Conservation (phyloP, 2,888 invertebrate genomes). For the Drosophila atripex region DNA sequence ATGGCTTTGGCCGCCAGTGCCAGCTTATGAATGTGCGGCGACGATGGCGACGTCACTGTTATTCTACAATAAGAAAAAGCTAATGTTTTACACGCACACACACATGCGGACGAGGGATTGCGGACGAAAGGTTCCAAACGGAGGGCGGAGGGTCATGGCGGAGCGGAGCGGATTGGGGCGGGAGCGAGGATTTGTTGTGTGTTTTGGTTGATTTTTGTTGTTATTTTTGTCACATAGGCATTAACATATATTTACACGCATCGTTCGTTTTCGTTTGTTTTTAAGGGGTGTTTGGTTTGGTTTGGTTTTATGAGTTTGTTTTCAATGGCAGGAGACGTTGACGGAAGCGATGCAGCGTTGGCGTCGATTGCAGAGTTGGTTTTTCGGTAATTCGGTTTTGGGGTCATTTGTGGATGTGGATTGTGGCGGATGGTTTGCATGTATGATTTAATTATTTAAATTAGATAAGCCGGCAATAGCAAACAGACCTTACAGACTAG, state of each 20-base stretch:
- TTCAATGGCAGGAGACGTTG: slow-evolving; percentile 54
- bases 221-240: slow-evolving; percentile 55
- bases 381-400: slow-evolving; percentile 39
- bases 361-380: slow-evolving; percentile 21
- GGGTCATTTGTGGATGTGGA: slow-evolving; percentile 71
- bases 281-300: slow-evolving; percentile 32
- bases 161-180: slow-evolving; percentile 25
- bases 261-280: slow-evolving; percentile 27
- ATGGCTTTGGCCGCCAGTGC: slow-evolving; percentile 68
- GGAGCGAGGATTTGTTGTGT: slow-evolving; percentile 24
- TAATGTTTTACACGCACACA: slow-evolving; percentile 80
- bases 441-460: slow-evolving; percentile 77
- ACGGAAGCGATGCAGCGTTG: slow-evolving; percentile 20
- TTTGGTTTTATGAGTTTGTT: slow-evolving; percentile 37
- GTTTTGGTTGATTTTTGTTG: slow-evolving; percentile 5
- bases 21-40: slow-evolving; percentile 80
- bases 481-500: slow-evolving; percentile 71
- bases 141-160: slow-evolving; percentile 14
- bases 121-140: slow-evolving; percentile 9
- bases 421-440: slow-evolving; percentile 66
- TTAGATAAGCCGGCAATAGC: slow-evolving; percentile 76
- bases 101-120: slow-evolving; percentile 58
- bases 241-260: slow-evolving; percentile 68
- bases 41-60: slow-evolving; percentile 83
- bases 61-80: slow-evolving; percentile 84